Conservation (phyloP, 1,140 invertebrate genomes). For the Globodera ellingtonae region DNA sequence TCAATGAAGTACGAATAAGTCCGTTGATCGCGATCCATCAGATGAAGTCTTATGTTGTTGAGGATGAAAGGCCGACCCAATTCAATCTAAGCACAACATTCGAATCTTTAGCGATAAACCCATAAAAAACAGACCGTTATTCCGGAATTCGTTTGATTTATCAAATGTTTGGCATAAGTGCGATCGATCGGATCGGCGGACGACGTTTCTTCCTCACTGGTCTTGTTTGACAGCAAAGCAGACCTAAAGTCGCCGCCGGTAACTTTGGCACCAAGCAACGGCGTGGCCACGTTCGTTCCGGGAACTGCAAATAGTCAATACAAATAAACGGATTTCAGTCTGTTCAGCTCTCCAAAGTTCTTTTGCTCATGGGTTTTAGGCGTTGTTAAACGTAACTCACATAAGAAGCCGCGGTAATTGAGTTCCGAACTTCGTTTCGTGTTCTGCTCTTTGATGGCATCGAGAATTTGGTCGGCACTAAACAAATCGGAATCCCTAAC, state of each 20-base stretch:
- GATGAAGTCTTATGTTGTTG: conserved; percentile 42
- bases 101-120: conserved; percentile 7
- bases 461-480: conserved; percentile 83
- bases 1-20: conserved; percentile 90
- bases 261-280: conserved; percentile 36
- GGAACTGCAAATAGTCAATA: conserved; percentile 29
- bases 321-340: conserved; percentile 9
- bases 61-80: conserved; percentile 53
- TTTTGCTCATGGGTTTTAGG: no score
- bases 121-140: conserved; percentile 37
- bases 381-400: conserved; percentile 27
- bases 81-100: conserved; percentile 32
- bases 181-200: not conserved
- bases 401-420: conserved; percentile 73
- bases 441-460: conserved; percentile 84
- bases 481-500: conserved; percentile 84
- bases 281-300: conserved; percentile 42
- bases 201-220: conserved; percentile 9
- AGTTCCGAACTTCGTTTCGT: conserved; percentile 78
- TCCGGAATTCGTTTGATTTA: conserved; percentile 32
- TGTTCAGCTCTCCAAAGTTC: no score
- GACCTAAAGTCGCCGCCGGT: conserved; percentile 40
- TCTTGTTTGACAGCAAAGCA: conserved; percentile 33
- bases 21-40: conserved; percentile 43
- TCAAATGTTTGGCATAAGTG: conserved; percentile 29